Percentiles rank a stretch among this genome's conserved stretches.
phyloP scores from a whole-genome alignment of 2,888 invertebrate genomes.

The Archips xylosteana region DNA sequence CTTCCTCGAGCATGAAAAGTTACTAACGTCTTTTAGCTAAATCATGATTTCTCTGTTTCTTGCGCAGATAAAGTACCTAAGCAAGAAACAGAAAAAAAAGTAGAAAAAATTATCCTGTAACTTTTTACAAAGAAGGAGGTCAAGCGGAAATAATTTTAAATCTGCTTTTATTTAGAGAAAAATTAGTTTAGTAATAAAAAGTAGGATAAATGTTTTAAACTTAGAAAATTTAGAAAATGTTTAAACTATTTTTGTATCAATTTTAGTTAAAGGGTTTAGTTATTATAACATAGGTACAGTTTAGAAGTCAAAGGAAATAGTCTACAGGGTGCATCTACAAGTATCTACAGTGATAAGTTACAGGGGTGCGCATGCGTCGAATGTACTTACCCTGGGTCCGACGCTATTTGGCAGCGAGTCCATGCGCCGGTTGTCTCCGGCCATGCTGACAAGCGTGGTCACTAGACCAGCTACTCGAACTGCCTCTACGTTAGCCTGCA shows the following conservation, averaged over 20 bases:
- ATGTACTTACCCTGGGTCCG: conserved; percentile 81
- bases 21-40: not conserved
- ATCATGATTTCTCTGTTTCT: not conserved
- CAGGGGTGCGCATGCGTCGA: conserved; percentile 23
- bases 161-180: not conserved
- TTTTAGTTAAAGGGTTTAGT: conserved; percentile 22
- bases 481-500: conserved; percentile 92
- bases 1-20: not conserved
- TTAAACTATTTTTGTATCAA: not conserved
- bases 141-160: not conserved
- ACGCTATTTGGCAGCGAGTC: conserved; percentile 82
- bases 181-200: not conserved
- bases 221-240: not conserved
- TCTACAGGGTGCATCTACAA: conserved; percentile 16
- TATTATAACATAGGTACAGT: conserved; percentile 5
- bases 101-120: not conserved
- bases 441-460: conserved; percentile 93
- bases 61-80: not conserved
- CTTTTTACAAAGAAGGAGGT: not conserved
- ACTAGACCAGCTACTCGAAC: conserved; percentile 93
- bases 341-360: conserved; percentile 19
- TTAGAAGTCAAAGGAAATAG: not conserved
- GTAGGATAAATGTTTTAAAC: not conserved
- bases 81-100: not conserved
- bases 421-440: conserved; percentile 87